These are phyloP conservation scores for Hydrolagus colliei DNA, from an alignment of 2,797 vertebrate species.

Conservation along the genomic window DNA sequence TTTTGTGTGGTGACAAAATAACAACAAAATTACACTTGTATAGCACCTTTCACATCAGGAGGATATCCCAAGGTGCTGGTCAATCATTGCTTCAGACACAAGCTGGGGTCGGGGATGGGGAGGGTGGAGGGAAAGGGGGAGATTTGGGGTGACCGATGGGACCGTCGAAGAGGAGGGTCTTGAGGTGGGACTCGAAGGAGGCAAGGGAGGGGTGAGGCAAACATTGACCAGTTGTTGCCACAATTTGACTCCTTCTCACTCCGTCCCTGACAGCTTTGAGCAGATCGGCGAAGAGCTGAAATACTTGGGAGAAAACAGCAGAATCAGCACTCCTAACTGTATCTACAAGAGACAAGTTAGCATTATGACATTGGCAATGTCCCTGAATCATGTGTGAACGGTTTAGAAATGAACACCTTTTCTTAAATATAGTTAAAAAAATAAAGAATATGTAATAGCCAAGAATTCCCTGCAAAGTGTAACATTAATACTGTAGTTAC, in stretches of 20 bases:
- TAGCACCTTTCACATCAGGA: too few relatives aligned
- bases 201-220: too few relatives aligned
- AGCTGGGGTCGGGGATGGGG: too few relatives aligned
- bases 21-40: too few relatives aligned
- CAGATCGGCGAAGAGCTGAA: constrained; percentile 51
- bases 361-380: constrained; percentile 61
- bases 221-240: constrained; percentile 49
- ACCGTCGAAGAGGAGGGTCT: too few relatives aligned
- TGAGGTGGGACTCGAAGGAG: too few relatives aligned
- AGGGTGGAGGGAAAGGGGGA: too few relatives aligned
- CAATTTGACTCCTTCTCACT: constrained; percentile 48
- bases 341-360: constrained; percentile 62
- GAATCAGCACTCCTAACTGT: constrained; percentile 58
- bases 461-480: not conserved
- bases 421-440: constrained; percentile 44
- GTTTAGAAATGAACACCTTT: constrained; percentile 56
- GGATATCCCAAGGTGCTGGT: too few relatives aligned
- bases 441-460: not conserved
- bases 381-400: constrained; percentile 54
- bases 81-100: too few relatives aligned
- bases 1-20: constrained; percentile 44
- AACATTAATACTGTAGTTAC: not conserved
- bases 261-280: constrained; percentile 51
- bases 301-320: constrained; percentile 51
- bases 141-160: too few relatives aligned